Evolutionary conservation across 1,140 invertebrate genomes (phyloP), one percentile per base, ranked within the genome.

Genomic region (Telenomus remus): DNA sequence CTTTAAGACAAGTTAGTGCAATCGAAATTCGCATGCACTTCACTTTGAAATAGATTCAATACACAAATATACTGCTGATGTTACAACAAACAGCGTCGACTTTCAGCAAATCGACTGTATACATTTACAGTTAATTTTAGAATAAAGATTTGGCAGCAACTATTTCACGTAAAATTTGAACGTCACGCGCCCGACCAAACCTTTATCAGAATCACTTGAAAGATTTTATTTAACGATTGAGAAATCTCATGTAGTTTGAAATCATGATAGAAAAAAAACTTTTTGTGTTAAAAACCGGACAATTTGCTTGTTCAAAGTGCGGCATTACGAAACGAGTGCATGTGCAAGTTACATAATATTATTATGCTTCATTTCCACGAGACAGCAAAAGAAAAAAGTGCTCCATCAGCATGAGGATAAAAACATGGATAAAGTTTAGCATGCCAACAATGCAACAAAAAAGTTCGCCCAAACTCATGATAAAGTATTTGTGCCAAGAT

Each of bases 1-100:
- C 50, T 68, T 63, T 66, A 61, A 55, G 37, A 16, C 44, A 66
- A 74, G 70, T 74, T 74, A 63, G 51, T 53, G 10, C 8, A 46
- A 44, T 51, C 15, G 55, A 73, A 74, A 61, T 61, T 74, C n/a
- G 50, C 15, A 50, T 16, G 48, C 44, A 39, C 37, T 50, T 46
- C 35, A 51, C 11, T 35, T 34, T 42, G 47, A 55, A 73, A 66
- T 73, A 50, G 43, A 65, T 61, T 74, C 55, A 56, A 66, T 68
- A 61, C 46, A 61, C 46, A 68, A 63, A 66, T 56, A 61, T 57
- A 49, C 44, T 13, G 11, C 12, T 44, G 12, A 44, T 13, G 16
- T 14, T 37, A 11, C 39, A 9, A 0, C 50, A 14, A 34, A 43
- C 54, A 27, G 15, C 15, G 35, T 47, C n/a, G 13, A 48, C 54